Conservation (phyloP, 2,888 invertebrate species). For the Hipparchia sbordonii region DNA sequence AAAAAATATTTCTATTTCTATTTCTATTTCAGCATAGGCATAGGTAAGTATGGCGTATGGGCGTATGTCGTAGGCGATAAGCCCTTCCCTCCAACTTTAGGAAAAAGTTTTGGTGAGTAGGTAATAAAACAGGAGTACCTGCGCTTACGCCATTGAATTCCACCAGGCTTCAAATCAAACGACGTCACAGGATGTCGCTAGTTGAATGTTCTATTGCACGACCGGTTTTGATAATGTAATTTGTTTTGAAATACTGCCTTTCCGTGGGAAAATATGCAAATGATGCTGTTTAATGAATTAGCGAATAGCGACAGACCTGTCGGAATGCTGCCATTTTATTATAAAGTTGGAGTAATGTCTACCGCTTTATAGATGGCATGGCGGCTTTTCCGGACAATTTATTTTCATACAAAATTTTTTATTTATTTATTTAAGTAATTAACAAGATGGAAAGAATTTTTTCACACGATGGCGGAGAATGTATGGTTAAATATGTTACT, state of each 20-base stretch:
- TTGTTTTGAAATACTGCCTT: background rate
- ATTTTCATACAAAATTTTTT: no score
- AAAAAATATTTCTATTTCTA: no score
- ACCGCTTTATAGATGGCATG: background rate
- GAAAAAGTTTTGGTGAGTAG: background rate
- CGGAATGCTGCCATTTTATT: background rate
- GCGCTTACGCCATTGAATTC: no score
- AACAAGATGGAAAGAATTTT: no score
- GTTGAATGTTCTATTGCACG: background rate
- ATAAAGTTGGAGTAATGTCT: background rate
- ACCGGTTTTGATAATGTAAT: constrained; percentile 1
- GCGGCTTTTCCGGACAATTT: background rate
- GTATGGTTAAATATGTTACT: no score
- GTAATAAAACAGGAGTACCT: no score
- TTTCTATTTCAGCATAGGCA: no score
- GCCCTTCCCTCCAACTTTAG: background rate
- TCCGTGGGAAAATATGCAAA: constrained; percentile 35
- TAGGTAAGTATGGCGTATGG: no score
- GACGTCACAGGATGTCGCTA: background rate
- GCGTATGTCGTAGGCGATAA: background rate
- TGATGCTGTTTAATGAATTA: constrained; percentile 12
- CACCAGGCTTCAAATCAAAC: background rate
- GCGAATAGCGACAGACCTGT: background rate
- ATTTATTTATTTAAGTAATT: no score
- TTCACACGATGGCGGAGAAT: no score